phyloP scores from a whole-genome alignment of 2,797 vertebrate genomes.

The Eleutherodactylus coqui region DNA sequence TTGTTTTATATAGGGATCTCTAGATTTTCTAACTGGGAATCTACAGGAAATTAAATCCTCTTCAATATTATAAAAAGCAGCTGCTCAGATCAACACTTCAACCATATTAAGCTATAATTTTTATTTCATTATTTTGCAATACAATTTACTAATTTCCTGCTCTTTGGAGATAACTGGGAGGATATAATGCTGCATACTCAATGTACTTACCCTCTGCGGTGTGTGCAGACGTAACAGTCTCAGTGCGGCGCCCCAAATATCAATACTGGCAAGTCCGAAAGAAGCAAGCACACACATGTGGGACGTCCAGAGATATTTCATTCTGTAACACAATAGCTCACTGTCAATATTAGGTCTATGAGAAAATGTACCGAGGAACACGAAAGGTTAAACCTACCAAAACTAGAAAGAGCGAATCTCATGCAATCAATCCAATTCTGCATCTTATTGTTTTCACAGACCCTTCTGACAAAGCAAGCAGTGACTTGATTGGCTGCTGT shows the following conservation, averaged over 20 bases:
- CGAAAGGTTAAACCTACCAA: too few species aligned
- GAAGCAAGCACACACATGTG: slow-evolving; percentile 93
- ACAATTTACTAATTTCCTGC: too few species aligned
- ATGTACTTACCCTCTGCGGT: slow-evolving; percentile 77
- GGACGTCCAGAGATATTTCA: slow-evolving; percentile 98
- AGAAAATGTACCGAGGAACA: not conserved
- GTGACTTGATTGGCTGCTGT: not conserved
- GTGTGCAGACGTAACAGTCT: slow-evolving; percentile 79
- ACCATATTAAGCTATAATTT: too few species aligned
- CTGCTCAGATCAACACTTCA: not conserved
- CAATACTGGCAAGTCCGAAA: slow-evolving; percentile 89
- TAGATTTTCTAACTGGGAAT: not conserved
- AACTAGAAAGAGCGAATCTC: not conserved
- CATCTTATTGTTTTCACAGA: not conserved
- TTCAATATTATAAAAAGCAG: not conserved
- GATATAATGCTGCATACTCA: not conserved
- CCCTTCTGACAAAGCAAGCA: not conserved
- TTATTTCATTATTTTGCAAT: too few species aligned
- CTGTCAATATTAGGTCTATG: not conserved
- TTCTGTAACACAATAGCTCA: slow-evolving; percentile 76
- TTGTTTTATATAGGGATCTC: not conserved
- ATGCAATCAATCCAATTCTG: not conserved
- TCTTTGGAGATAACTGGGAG: too few species aligned
- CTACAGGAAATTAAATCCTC: not conserved
- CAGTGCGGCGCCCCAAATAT: slow-evolving; percentile 85